Evolutionary conservation across 1,140 invertebrate genomes (phyloP).

Genomic region (Drosophila paulistorum): DNA sequence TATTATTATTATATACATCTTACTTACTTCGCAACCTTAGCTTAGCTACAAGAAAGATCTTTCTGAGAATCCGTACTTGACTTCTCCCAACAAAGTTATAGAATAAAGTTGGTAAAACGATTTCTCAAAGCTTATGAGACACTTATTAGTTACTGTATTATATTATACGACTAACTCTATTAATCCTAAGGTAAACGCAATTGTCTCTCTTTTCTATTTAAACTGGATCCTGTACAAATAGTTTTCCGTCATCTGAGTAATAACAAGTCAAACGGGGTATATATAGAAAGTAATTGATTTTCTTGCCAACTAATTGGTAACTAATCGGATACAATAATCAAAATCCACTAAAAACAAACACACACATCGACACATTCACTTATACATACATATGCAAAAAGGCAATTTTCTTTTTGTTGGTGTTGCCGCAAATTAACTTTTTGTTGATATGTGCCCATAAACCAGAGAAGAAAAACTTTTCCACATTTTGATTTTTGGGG

Average conservation of each 20-base stretch:
- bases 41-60: too few relatives aligned
- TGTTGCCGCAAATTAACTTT: conserved; percentile 50
- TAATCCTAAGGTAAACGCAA: too few relatives aligned
- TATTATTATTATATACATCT: too few relatives aligned
- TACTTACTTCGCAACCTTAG: too few relatives aligned
- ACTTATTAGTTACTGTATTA: too few relatives aligned
- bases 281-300: not conserved
- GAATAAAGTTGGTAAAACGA: too few relatives aligned
- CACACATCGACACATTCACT: not conserved
- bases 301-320: conserved; percentile 2
- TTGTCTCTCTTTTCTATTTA: too few relatives aligned
- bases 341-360: conserved; percentile 1
- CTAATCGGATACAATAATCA: conserved; percentile 7
- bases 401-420: conserved; percentile 43
- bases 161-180: too few relatives aligned
- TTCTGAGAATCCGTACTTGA: too few relatives aligned
- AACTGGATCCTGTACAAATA: too few relatives aligned
- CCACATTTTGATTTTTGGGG: conserved; percentile 17
- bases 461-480: conserved; percentile 37
- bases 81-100: too few relatives aligned
- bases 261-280: not conserved
- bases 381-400: conserved; percentile 8
- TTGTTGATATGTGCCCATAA: conserved; percentile 32
- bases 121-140: too few relatives aligned
- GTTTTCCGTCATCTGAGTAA: not conserved